A percentile compares a stretch with the other conserved stretches of the same genome.
Conservation (phyloP, 1,140 invertebrate species). For the Lerema accius region DNA sequence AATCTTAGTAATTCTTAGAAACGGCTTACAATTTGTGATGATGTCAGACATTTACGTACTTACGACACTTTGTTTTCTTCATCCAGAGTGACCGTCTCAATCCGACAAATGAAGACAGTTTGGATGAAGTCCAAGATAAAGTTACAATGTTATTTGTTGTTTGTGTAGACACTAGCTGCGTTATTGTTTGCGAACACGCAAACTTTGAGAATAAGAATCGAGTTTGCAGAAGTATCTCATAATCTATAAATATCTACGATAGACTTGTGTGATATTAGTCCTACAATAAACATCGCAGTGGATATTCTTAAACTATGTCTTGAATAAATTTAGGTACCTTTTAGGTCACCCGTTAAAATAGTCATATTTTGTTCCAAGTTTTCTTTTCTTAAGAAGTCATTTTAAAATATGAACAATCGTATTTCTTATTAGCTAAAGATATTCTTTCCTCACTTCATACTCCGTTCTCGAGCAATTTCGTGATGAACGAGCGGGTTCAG, state of each 20-base stretch:
- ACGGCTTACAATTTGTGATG: slow-evolving; percentile 19
- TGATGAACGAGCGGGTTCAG: background rate
- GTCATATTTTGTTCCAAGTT: too few relatives aligned
- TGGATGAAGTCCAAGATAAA: slow-evolving; percentile 35
- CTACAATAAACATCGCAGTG: too few relatives aligned
- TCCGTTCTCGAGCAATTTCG: slow-evolving; percentile 3
- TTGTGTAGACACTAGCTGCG: slow-evolving; percentile 16
- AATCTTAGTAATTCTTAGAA: too few relatives aligned
- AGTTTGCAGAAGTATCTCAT: slow-evolving; percentile 6
- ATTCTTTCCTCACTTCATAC: slow-evolving; percentile 1
- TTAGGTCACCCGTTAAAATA: too few relatives aligned
- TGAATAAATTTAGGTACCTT: too few relatives aligned
- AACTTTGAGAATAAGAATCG: slow-evolving; percentile 20
- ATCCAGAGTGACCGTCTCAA: slow-evolving; percentile 29
- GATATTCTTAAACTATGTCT: too few relatives aligned
- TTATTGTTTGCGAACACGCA: slow-evolving; percentile 21
- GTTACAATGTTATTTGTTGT: slow-evolving; percentile 36
- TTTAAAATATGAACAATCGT: too few relatives aligned
- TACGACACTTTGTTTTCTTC: slow-evolving; percentile 25
- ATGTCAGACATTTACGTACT: slow-evolving; percentile 14
- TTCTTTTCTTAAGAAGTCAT: too few relatives aligned
- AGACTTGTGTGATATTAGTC: too few relatives aligned
- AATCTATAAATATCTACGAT: too few relatives aligned
- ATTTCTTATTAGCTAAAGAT: background rate
- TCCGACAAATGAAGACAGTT: slow-evolving; percentile 31